Evolutionary conservation across 2,888 invertebrate genomes (phyloP).

Genomic region (Eledone cirrhosa): DNA sequence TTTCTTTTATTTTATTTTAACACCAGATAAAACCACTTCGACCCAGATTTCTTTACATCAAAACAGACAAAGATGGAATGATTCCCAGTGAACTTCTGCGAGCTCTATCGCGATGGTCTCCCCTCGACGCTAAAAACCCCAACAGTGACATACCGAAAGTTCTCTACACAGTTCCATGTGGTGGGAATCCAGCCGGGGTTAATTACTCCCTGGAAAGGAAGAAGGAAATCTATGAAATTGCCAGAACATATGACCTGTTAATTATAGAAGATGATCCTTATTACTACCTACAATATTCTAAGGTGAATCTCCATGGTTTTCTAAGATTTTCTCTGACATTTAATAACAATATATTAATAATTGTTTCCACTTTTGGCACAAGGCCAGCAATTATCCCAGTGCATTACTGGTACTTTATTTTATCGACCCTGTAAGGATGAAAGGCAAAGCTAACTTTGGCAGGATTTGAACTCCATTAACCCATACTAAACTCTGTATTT

Average conservation of each 20-base stretch:
- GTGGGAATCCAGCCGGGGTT: slow-evolving; percentile 80
- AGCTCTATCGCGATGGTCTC: slow-evolving; percentile 68
- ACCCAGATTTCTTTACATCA: slow-evolving; percentile 75
- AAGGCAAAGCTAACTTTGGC: too few relatives aligned
- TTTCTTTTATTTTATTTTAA: neutral
- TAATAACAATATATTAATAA: too few relatives aligned
- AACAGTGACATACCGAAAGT: slow-evolving; percentile 75
- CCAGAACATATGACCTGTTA: slow-evolving; percentile 79
- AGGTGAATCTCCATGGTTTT: slow-evolving; percentile 49
- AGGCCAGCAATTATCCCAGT: too few relatives aligned
- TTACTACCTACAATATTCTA: slow-evolving; percentile 77
- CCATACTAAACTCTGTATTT: too few relatives aligned
- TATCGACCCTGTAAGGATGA: too few relatives aligned
- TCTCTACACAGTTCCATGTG: slow-evolving; percentile 80
- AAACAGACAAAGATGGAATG: slow-evolving; percentile 77
- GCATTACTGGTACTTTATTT: too few relatives aligned
- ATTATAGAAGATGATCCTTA: slow-evolving; percentile 87
- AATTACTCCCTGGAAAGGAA: slow-evolving; percentile 76
- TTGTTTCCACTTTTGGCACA: too few relatives aligned
- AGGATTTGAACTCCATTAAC: too few relatives aligned
- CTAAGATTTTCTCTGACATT: too few relatives aligned
- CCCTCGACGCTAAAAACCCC: slow-evolving; percentile 67
- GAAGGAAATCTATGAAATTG: slow-evolving; percentile 77
- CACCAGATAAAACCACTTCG: slow-evolving; percentile 76
- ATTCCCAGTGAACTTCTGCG: slow-evolving; percentile 73